A percentile compares a stretch with the other conserved stretches of the same genome.
Conservation (phyloP, 2,797 vertebrate genomes). For the Moxostoma hubbsi region DNA sequence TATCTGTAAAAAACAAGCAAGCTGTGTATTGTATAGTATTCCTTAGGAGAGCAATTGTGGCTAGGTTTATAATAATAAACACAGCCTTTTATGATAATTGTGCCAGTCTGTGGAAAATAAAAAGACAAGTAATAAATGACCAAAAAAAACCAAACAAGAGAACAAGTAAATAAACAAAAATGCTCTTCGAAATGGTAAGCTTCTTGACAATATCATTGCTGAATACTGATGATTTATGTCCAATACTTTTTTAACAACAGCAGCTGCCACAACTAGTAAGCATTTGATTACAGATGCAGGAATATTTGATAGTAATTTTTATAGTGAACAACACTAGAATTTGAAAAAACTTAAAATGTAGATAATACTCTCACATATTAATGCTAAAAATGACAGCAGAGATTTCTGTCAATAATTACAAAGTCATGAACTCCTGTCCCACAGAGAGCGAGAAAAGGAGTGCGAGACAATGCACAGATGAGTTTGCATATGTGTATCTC, state of each 20-base stretch:
- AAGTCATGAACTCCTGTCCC: not conserved
- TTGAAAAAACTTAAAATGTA: not conserved
- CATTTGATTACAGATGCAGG: not conserved
- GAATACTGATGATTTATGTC: not conserved
- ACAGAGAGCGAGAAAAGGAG: conserved; percentile 24
- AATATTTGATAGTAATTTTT: not conserved
- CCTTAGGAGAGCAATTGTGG: not conserved
- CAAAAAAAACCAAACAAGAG: not conserved
- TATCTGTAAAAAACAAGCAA: not conserved
- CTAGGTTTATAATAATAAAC: conserved; percentile 10
- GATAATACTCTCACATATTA: not conserved
- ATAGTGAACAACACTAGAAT: not conserved
- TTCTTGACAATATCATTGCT: not conserved
- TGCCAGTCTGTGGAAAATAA: not conserved
- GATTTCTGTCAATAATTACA: conserved; percentile 7
- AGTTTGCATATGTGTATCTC: conserved; percentile 5
- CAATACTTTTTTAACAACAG: not conserved
- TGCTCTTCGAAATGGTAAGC: not conserved
- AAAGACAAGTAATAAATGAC: conserved; percentile 16
- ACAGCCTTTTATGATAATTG: conserved; percentile 9
- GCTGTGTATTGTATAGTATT: conserved; percentile 12
- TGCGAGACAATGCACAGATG: conserved; percentile 25
- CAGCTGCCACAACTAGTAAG: not conserved
- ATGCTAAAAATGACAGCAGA: conserved; percentile 4
- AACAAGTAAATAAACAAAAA: not conserved